phyloP scores from a whole-genome alignment of 2,797 vertebrate species.

The Schizopygopsis pylzovi region DNA sequence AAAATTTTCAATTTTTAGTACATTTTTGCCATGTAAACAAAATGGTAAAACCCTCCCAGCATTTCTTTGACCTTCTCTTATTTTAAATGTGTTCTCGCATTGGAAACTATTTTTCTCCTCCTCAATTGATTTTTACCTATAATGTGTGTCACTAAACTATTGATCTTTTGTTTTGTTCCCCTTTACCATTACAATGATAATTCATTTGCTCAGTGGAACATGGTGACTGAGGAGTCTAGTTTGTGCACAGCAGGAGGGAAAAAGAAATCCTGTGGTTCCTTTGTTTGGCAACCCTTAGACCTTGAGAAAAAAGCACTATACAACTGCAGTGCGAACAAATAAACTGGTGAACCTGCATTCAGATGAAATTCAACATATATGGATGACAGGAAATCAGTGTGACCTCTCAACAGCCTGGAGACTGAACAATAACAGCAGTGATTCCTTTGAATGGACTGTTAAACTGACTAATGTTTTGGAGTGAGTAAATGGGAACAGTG shows the following conservation, averaged over 20 bases:
- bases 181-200: conserved; percentile 50
- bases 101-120: conserved; percentile 30
- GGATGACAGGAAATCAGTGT: neutral
- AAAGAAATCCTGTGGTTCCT: neutral
- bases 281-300: conserved; percentile 15
- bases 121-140: conserved; percentile 28
- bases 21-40: neutral
- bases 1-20: neutral
- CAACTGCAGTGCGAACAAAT: conserved; percentile 21
- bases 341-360: neutral
- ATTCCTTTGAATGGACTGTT: conserved; percentile 49
- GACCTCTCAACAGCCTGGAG: conserved; percentile 28
- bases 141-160: conserved; percentile 47
- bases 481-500: conserved; percentile 57
- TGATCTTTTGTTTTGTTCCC: conserved; percentile 50
- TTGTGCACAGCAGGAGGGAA: conserved; percentile 19
- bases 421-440: conserved; percentile 39
- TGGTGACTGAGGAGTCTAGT: conserved; percentile 32
- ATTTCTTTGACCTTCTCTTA: conserved; percentile 53
- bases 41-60: conserved; percentile 33
- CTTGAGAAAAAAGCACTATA: conserved; percentile 14
- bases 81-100: conserved; percentile 14
- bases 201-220: conserved; percentile 51
- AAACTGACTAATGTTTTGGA: conserved; percentile 48
- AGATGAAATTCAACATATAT: conserved; percentile 10